Evolutionary conservation across 2,888 invertebrate species (phyloP), one percentile per base, ranked within the genome.

Genomic region (Smittia aterrima): DNA sequence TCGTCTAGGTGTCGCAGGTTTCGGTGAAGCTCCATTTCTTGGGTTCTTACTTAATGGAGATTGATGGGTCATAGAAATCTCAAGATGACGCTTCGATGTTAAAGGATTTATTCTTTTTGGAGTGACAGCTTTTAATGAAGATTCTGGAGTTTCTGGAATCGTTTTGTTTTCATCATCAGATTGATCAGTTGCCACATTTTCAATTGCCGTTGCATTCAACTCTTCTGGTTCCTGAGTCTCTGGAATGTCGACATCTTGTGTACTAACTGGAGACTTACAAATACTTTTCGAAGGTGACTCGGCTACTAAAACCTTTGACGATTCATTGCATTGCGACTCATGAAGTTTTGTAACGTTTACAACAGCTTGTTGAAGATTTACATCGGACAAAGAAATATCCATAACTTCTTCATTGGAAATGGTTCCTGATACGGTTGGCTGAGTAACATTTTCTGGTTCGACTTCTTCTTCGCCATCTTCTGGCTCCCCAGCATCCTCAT

Each of bases 401-500:
- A 32, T 47, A 11, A 38, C 38, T 38, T 38, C 38, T 38, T 38
- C 38, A 38, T 7, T 38, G 4, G 38, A 4, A 38, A 38, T 38
- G n/a, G n/a, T n/a, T n/a, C n/a, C n/a, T n/a, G n/a, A n/a, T n/a
- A n/a, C n/a, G n/a, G n/a, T n/a, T 4, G 11, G 38, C 11, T 38
- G 4, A 11, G 4, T 38, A 4, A 7, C 38, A 11, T 7, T 38
- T 38, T n/a, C 47, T 3, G 7, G 3, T 16, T 47, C 16, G 16
- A 7, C 47, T 47, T 47, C 47, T 47, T 47, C 47, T 38, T 72
- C 72, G 4, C 47, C 71, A 1, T 72, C 40, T 16, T 72, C 73
- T 27, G 32, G 38, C 1, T 62, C 62, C 3, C 25, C 32, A 32
- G 25, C 24, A 20, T 66, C 41, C 41, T 66, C 74, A 13, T 74